phyloP scores from a whole-genome alignment of 2,113 vertebrate genomes.

The Callopanchax toddi region DNA sequence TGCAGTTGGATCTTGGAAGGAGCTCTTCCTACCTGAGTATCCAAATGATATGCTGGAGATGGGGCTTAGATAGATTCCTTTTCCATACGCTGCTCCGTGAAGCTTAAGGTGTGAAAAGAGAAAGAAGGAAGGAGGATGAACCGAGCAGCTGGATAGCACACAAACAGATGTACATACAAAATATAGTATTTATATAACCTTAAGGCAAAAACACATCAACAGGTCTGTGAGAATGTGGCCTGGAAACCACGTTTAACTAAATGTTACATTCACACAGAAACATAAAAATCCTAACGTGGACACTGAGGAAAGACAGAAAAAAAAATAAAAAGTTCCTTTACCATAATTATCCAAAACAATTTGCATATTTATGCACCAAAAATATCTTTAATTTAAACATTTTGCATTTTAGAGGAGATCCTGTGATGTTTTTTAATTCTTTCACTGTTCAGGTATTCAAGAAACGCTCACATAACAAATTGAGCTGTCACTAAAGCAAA shows the following conservation, averaged over 20 bases:
- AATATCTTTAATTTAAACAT: too few relatives aligned
- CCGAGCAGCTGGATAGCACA: slow-evolving; percentile 45
- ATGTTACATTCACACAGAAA: slow-evolving; percentile 4
- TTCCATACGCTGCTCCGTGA: slow-evolving; percentile 99
- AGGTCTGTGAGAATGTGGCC: too few relatives aligned
- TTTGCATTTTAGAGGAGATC: not conserved
- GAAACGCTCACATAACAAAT: slow-evolving; percentile 7
- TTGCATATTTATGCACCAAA: too few relatives aligned
- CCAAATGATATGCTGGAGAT: slow-evolving; percentile 99
- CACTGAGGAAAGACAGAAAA: slow-evolving; percentile 1
- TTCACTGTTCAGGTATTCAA: not conserved
- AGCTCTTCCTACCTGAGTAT: slow-evolving; percentile 99
- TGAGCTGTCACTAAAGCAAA: slow-evolving; percentile 1
- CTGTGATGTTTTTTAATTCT: slow-evolving; percentile 2
- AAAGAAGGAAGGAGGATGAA: slow-evolving; percentile 60
- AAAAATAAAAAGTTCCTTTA: slow-evolving; percentile 12
- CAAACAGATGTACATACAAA: not conserved
- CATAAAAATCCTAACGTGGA: slow-evolving; percentile 16
- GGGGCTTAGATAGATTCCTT: slow-evolving; percentile 99
- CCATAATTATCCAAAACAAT: not conserved
- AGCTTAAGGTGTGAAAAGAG: slow-evolving; percentile 89
- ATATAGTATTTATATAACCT: too few relatives aligned
- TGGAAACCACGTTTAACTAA: not conserved
- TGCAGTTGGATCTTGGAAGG: slow-evolving; percentile 6
- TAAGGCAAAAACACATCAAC: too few relatives aligned